Base-by-base conservation (phyloP, 2,888 invertebrate species). In the Pheosia tremula region DNA sequence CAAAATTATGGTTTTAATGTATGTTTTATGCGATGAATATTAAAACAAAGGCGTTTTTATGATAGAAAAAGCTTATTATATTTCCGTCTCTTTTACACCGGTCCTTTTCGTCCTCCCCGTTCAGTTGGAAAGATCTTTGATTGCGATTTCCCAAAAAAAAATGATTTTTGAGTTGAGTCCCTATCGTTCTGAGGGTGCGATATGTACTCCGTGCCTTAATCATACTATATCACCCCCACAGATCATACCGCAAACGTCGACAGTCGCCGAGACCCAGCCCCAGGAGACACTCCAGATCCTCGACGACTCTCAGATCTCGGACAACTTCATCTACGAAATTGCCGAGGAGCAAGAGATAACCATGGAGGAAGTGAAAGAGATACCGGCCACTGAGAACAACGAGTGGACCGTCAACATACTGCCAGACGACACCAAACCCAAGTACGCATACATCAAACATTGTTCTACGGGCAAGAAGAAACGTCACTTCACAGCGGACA, bases 261-360 rank as follows among this genome's bases (percentile, higher is more conserved):
- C 82, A 0, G 68, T 77, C 0, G 64, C 76, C 0, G 66, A 73
- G 50, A 58, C 65, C 11, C 64, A 75, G 60, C 65, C 39, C 69
- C 74, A 72, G 0, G 89, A 91, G 45, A 86, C 86, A 0, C 76
- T 90, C 0, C 84, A 87, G 50, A 85, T 91, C 0, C 86, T 89
- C 82, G 92, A 91, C 0, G 91, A 90, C 5, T 73, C 74, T 0
- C 79, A 80, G n/a, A 47, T 47, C 47, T 47, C 89, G 0, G 91
- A 92, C 59, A 91, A 91, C 70, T 93, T 93, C 74, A 91, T 93
- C 0, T 93, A 91, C 61, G 93, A 93, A 66, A 93, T 93, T n/a
- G 93, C 92, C 0, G 91, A 93, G 38, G 93, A 93, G 59, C 93
- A 93, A 60, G 93, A 93, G 66, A 93, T 93, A 4, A 78, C 86